Evolutionary conservation across 1,140 invertebrate genomes (phyloP).

Genomic region (Lineus longissimus): DNA sequence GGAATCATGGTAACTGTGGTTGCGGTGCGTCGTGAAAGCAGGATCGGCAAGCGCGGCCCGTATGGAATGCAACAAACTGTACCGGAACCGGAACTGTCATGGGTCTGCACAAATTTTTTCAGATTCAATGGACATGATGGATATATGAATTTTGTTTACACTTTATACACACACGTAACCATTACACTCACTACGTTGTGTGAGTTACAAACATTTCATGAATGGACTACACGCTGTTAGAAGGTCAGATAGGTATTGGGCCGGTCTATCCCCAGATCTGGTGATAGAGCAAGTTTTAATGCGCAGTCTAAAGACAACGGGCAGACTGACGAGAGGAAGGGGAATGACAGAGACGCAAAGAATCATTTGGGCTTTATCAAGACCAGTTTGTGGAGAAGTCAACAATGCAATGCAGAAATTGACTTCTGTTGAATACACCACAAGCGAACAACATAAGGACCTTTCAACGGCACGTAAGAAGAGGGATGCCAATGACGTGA

Average conservation of each 20-base stretch:
- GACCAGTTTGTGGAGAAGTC: constrained; percentile 22
- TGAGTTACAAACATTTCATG: constrained; percentile 36
- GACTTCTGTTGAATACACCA: constrained; percentile 16
- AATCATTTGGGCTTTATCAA: constrained; percentile 24
- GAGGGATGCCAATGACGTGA: constrained; percentile 21
- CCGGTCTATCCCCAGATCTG: constrained; percentile 48
- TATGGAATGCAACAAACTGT: too few relatives aligned
- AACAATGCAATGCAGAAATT: constrained; percentile 26
- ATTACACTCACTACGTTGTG: too few relatives aligned
- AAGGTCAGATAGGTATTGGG: constrained; percentile 47
- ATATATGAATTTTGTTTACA: too few relatives aligned
- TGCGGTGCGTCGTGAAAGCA: too few relatives aligned
- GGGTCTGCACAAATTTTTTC: too few relatives aligned
- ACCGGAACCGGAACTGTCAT: too few relatives aligned
- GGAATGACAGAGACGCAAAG: constrained; percentile 27
- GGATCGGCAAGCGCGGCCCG: too few relatives aligned
- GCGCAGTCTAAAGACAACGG: constrained; percentile 48
- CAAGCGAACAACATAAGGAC: constrained; percentile 29
- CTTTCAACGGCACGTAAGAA: constrained; percentile 7
- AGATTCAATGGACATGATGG: too few relatives aligned
- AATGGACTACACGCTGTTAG: constrained; percentile 23
- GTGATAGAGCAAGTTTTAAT: constrained; percentile 33
- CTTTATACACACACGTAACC: too few relatives aligned
- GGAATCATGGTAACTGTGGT: too few relatives aligned
- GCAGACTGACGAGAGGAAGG: constrained; percentile 17